Percentiles rank a stretch among this genome's conserved stretches.
Evolutionary conservation across 2,113 vertebrate species (phyloP).

Genomic region (Psittacus erithacus): DNA sequence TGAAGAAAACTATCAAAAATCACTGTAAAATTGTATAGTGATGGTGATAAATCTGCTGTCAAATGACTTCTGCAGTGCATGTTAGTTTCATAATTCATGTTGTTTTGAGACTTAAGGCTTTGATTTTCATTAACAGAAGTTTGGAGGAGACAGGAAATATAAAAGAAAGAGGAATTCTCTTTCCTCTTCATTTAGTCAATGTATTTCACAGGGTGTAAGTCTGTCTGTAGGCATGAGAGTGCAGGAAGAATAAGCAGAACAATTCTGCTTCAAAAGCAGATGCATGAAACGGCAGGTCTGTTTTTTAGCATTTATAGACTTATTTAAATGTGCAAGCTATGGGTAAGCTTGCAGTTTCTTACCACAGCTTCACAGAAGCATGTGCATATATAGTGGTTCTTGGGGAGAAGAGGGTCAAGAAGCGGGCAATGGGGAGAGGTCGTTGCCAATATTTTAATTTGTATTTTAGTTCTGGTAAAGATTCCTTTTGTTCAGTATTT

Average conservation of each 20-base stretch:
- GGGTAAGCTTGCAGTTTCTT: background rate
- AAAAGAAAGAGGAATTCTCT: background rate
- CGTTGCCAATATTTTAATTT: background rate
- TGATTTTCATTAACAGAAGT: background rate
- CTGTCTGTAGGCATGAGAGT: background rate
- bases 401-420: background rate
- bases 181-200: background rate
- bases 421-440: background rate
- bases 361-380: background rate
- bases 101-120: background rate
- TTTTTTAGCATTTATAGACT: background rate
- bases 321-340: background rate
- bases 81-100: background rate
- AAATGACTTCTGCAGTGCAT: background rate
- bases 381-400: background rate
- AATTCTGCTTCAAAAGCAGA: background rate
- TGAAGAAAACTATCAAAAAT: background rate
- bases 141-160: background rate
- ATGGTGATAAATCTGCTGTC: background rate
- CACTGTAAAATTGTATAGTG: background rate
- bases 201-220: background rate
- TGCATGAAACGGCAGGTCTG: background rate
- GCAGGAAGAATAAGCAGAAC: background rate
- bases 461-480: background rate
- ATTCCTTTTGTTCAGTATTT: background rate